Base-by-base conservation (phyloP, 2,797 vertebrate genomes). In the Arrhamphus sclerolepis region DNA sequence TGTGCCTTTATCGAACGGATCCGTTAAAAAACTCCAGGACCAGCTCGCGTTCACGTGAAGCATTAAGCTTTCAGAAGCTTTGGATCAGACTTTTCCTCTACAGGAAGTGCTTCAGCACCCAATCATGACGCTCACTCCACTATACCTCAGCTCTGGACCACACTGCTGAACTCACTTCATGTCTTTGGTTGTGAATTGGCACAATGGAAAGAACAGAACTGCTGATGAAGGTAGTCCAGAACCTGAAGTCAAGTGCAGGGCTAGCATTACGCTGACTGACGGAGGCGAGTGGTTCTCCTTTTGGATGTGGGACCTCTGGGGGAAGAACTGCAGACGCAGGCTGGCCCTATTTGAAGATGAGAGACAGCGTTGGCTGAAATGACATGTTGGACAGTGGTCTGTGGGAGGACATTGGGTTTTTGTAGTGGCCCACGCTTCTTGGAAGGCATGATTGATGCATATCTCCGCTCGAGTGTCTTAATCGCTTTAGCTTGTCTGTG, bases 401-500 rank as follows among this genome's bases (percentile, higher is more conserved):
- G 67, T 0, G 57, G 62, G 31, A 65, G n/a, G 61, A 81, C 48
- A 18, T 58, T 81, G 86, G n/a, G 75, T 74, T 86, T 84, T 84
- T 84, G 66, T 72, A 69, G 79, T 57, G 50, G 69, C 57, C 34
- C 10, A 16, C 48, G 73, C 70, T 93, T 94, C 91, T 91, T 87
- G 90, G 92, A 93, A 92, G 81, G 69, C 85, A 69, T 89, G 91
- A 92, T 84, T 88, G 90, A 92, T 90, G 82, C 67, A 81, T 80
- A 88, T 91, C 87, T 82, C 73, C 69, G 80, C 73, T 80, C 53
- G 68, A 75, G 65, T 80, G 81, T 89, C 88, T 85, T 87, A 81
- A 82, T 85, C 69, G 69, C 88, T 92, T 88, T 68, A 82, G 87
- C 86, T 75, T 29, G 79, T 79, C 86, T 92, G 83, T 72, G 86